Base-by-base conservation (phyloP, 2,888 invertebrate species). In the Saturnia pavonia region DNA sequence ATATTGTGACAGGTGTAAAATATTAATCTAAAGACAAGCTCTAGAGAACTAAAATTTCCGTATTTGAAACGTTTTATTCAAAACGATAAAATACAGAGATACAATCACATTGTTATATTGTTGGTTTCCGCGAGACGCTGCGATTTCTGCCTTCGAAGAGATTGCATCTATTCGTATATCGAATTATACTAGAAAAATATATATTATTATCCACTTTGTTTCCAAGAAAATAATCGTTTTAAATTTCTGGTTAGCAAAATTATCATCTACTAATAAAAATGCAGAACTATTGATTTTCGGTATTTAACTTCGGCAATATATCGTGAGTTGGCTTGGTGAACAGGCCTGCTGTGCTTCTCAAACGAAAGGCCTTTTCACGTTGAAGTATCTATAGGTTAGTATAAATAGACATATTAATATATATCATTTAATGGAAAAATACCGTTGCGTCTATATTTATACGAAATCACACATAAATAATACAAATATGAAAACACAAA, bases 31-130 rank as follows among this genome's bases (percentile, higher is more conserved):
- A 54, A 54, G n/a, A 48, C 22, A 22, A 54, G 54, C 22, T 22
- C 11, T 11, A 22, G n/a, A 22, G n/a, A n/a, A 22, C 11, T 60
- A 12, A 25, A 27, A 27, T 27, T 27, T 25, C 25, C 25, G 27
- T 27, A 27, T 27, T 60, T 16, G 14, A 60, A 60, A 60, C 25
- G 27, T 60, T 60, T 60, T 60, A 60, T 60, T 27, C 25, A 27
- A 60, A 60, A 27, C 14, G 57, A 60, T 25, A 25, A 25, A 57
- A 57, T 25, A 60, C 27, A 25, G 57, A 4, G 57, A 60, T 27
- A 60, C 57, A 60, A 60, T 27, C 57, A 12, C 57, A 60, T 60
- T 27, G 57, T 60, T 25, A 60, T 60, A 27, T 25, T 27, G 57
- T 25, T 60, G 25, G 57, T 60, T 60, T 60, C 14, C 27, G 25